Evolutionary conservation across 1,140 invertebrate species (phyloP), one percentile per base, ranked within the genome.

Genomic region (Drosophila prosaltans): DNA sequence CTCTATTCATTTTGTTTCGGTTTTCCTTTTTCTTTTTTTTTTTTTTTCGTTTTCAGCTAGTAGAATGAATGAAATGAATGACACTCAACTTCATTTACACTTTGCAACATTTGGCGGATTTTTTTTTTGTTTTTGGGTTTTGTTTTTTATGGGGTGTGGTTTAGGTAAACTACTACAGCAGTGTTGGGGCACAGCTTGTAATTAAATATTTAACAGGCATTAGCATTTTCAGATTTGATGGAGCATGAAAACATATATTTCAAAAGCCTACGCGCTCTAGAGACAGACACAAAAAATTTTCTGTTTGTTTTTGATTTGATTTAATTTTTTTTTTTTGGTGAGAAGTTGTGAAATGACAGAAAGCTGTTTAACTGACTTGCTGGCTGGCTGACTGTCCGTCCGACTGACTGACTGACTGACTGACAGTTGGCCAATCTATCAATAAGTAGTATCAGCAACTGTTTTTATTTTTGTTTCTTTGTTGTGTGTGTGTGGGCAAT

Each of bases 131-230:
- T 8, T 48, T 24, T 48, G 1, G 11, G 11, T 21, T 16, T 48
- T 16, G 5, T 21, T 45, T 45, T 45, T 45, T 0, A 16, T 45
- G n/a, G 8, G 16, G 7, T 45, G 16, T 45, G 16, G 16, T 45
- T 45, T 6, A 48, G 45, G 45, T 48, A 16, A 48, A 48, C 45
- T 24, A 48, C 39, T 40, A 40, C 45, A 21, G 32, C 6, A 5
- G 21, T 48, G 45, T 51, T 40, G 9, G 24, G 21, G 45, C 24
- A 43, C 76, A 71, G 68, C 45, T 66, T 78, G 83, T 89, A 88
- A 88, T 88, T 88, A 88, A 88, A 88, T 88, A 88, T 88, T 89
- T 80, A 59, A 59, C 16, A 59, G 67, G 78, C 81, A 81, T 80
- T 85, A 78, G 73, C 81, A 68, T 80, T 67, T 61, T 40, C 16